A percentile compares a stretch with the other conserved stretches of the same genome.
phyloP scores from a whole-genome alignment of 2,113 vertebrate species.

The Meriones unguiculatus region DNA sequence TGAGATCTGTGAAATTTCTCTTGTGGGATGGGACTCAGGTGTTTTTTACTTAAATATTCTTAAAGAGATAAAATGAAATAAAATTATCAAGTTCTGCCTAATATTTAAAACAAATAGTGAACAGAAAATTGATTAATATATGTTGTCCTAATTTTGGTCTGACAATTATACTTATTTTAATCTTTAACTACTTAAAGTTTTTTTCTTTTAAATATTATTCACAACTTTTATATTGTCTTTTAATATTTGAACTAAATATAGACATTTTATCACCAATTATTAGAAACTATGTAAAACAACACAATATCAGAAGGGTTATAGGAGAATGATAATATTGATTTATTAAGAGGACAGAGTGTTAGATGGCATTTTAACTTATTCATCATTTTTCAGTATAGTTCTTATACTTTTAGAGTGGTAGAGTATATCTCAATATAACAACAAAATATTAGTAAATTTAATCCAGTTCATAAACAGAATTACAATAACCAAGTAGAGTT shows the following conservation, averaged over 20 bases:
- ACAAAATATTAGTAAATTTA: neutral
- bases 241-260: neutral
- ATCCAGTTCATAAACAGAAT: neutral
- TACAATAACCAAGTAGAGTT: neutral
- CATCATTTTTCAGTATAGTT: neutral
- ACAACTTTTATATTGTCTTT: neutral
- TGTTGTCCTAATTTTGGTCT: neutral
- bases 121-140: neutral
- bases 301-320: neutral
- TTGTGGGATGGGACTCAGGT: neutral
- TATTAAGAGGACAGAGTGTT: neutral
- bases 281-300: conserved; percentile 8
- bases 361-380: neutral
- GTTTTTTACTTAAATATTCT: neutral
- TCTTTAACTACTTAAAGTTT: neutral
- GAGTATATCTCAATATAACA: neutral
- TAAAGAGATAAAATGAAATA: conserved; percentile 3
- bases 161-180: neutral
- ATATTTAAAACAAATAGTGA: conserved; percentile 37
- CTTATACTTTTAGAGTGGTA: neutral
- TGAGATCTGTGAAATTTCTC: neutral
- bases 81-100: conserved; percentile 5
- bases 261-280: neutral
- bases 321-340: neutral
- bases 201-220: conserved; percentile 24